Evolutionary conservation across 2,888 invertebrate species (phyloP), one percentile per base, ranked within the genome.

Genomic region (Xylota segnis): DNA sequence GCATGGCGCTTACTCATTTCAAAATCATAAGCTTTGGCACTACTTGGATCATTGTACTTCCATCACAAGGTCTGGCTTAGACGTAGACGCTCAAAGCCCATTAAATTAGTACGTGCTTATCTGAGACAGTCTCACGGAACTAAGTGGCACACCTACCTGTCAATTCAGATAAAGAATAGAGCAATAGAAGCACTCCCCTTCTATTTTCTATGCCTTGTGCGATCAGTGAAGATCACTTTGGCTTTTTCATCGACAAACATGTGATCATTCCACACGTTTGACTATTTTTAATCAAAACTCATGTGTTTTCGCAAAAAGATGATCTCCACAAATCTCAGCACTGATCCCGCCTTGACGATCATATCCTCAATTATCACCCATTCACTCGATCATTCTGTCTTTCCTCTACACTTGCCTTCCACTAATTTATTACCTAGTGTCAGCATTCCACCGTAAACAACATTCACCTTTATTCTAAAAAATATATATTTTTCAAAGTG

Each of bases 391-490:
- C 43, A 14, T 32, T n/a, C 10, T 32, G n/a, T 56, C 32, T 6
- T 32, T 14, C 32, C 0, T n/a, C 4, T n/a, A 7, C 5, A 12
- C 18, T 52, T 27, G 23, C n/a, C n/a, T 56, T 56, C 0, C 9
- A 32, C 23, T 12, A 12, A 52, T 56, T 56, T 56, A 56, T 54
- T 54, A 32, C 32, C 2, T 2, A 32, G 5, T 56, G 54, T 56
- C 54, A 56, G 32, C 32, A 56, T 56, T 14, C 18, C 18, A 47
- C 47, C 5, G 5, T 47, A 10, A 47, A 47, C 18, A 47, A 47
- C 45, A 16, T 45, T 16, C 16, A 45, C 18, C 14, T 47, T 47
- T 47, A 47, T 47, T 47, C 16, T 6, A 14, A 47, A 47, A 47
- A 34, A 9, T 9, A 34, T 37, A 10, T 10, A 37, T 37, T 43